Percentiles rank a stretch among this genome's conserved stretches.
Conservation (phyloP, 2,797 vertebrate species). For the Cossypha polioptera region DNA sequence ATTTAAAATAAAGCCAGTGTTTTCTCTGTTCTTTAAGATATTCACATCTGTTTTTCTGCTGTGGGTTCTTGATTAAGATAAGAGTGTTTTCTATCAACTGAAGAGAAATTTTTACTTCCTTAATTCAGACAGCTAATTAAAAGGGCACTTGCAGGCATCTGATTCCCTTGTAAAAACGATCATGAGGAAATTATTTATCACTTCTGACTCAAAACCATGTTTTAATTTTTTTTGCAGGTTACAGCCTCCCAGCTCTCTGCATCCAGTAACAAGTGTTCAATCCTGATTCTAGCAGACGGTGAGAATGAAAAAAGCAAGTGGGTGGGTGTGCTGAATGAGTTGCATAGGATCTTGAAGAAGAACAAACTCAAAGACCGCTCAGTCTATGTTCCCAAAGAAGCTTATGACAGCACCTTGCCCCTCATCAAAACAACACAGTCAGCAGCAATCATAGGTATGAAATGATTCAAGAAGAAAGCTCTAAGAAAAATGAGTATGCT, state of each 20-base stretch:
- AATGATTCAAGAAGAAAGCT: background rate
- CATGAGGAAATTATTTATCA: background rate
- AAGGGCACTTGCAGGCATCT: background rate
- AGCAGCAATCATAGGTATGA: slow-evolving; percentile 91
- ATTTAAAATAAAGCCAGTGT: background rate
- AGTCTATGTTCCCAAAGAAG: slow-evolving; percentile 96
- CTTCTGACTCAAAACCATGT: background rate
- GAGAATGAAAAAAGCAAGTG: slow-evolving; percentile 96
- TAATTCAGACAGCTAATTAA: background rate
- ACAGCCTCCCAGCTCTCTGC: slow-evolving; percentile 93
- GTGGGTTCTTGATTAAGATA: background rate
- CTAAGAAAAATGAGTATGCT: background rate
- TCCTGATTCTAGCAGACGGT: slow-evolving; percentile 92
- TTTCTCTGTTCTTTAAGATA: background rate
- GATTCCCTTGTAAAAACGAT: background rate
- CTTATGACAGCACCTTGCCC: slow-evolving; percentile 94
- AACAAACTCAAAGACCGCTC: slow-evolving; percentile 98
- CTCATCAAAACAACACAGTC: slow-evolving; percentile 98
- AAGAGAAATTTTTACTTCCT: background rate
- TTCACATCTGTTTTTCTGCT: background rate
- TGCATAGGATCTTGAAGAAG: slow-evolving; percentile 95
- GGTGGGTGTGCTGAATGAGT: slow-evolving; percentile 92
- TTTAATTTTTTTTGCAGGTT: slow-evolving; percentile 78
- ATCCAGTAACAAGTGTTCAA: slow-evolving; percentile 90
- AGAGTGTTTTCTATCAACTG: background rate